Evolutionary conservation across 2,797 vertebrate genomes (phyloP).

Genomic region (Tenualosa ilisha): DNA sequence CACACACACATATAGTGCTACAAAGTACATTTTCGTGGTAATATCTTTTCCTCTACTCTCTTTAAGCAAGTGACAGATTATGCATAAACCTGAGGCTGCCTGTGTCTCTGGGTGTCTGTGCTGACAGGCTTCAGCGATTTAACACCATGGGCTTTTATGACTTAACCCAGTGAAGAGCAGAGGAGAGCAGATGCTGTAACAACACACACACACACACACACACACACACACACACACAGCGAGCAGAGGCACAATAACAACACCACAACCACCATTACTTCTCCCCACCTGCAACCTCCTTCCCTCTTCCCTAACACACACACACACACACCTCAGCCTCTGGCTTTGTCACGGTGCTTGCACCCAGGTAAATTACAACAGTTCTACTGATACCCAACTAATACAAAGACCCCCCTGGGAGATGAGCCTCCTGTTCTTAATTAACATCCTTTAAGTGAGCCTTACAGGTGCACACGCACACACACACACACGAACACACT

Average conservation of each 20-base stretch:
- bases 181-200: slow-evolving; percentile 31
- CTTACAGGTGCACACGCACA: slow-evolving; percentile 28
- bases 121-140: slow-evolving; percentile 1
- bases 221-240: slow-evolving; percentile 24
- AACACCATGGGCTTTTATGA: background rate
- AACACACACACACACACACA: slow-evolving; percentile 25
- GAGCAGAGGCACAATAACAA: background rate
- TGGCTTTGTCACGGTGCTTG: slow-evolving; percentile 41
- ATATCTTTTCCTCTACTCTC: background rate
- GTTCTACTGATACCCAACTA: slow-evolving; percentile 30
- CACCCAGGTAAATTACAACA: slow-evolving; percentile 47
- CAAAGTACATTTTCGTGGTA: background rate
- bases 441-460: slow-evolving; percentile 43
- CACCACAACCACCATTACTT: background rate
- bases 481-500: background rate
- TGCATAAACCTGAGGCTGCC: background rate
- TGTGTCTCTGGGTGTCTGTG: background rate
- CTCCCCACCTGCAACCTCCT: too few species aligned
- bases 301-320: background rate
- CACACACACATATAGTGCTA: background rate
- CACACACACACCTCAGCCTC: slow-evolving; percentile 12
- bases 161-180: slow-evolving; percentile 10
- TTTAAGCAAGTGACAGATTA: background rate
- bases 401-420: slow-evolving; percentile 40
- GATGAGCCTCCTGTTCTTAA: slow-evolving; percentile 29